These are phyloP conservation scores for Lasiurus cinereus DNA, from an alignment of 2,113 vertebrate species.

Conservation along the genomic window DNA sequence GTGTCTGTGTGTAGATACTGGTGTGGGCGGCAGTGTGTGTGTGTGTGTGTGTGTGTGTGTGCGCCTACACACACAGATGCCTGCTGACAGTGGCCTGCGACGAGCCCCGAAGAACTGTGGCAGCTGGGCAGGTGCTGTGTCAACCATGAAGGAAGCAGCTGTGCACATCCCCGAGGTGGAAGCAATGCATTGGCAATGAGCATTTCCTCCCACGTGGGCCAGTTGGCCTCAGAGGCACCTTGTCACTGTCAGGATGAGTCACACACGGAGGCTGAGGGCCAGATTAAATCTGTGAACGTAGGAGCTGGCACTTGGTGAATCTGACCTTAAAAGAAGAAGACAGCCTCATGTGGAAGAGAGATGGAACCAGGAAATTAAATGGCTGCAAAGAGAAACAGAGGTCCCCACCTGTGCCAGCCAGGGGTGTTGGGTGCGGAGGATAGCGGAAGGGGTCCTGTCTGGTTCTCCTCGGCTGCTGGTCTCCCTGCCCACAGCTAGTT, in stretches of 20 bases:
- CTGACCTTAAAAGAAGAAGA: slow-evolving; percentile 76
- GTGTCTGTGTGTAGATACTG: not conserved
- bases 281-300: slow-evolving; percentile 69
- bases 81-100: not conserved
- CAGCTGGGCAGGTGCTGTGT: not conserved
- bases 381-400: slow-evolving; percentile 40
- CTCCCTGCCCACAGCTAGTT: no score
- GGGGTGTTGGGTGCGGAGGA: not conserved
- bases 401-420: not conserved
- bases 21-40: not conserved
- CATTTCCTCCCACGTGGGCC: not conserved
- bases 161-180: not conserved
- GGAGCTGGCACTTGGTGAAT: slow-evolving; percentile 37
- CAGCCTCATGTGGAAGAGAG: slow-evolving; percentile 58
- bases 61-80: not conserved
- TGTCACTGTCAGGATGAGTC: slow-evolving; percentile 49
- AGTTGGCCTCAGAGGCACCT: slow-evolving; percentile 26
- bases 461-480: not conserved
- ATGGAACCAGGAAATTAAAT: slow-evolving; percentile 65
- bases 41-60: not conserved
- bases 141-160: not conserved
- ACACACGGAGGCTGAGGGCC: slow-evolving; percentile 38
- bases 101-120: not conserved
- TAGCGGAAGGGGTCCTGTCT: not conserved
- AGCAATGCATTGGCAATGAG: not conserved